Base-by-base conservation (phyloP, 2,888 invertebrate species). In the Lasioglossum zephyrum region DNA sequence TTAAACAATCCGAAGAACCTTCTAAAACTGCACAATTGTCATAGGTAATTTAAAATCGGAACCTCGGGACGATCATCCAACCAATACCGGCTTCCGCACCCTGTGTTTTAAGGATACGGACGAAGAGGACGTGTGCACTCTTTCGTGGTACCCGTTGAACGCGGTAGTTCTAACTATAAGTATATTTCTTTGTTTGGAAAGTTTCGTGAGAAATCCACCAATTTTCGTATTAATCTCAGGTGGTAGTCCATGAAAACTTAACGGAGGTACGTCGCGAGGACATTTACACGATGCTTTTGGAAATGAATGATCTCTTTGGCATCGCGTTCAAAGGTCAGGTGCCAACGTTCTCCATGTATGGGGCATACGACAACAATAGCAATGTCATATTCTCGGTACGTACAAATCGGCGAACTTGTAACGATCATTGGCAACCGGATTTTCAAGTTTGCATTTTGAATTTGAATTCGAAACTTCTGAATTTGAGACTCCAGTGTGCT, bases 241-340 rank as follows among this genome's bases (percentile, higher is more conserved):
- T 97, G 0, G 96, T 97, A 95, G 96, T 96, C 0, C 95, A 96
- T 72, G 96, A 96, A 73, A 96, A 97, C 84, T 93, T 96, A 5
- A 95, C 96, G 0, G 88, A 95, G 4, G 95, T 97, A 89, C 96
- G 97, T 88, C 95, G 95, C 44, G 96, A 97, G 90, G 98, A 98
- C 93, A 97, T 97, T 1, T 96, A 97, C 81, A 97, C 97, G 87
- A 96, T 97, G 0, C 96, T 98, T 63, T 95, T 97, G 22, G 96
- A 97, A 88, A 95, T 98, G 92, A 97, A 98, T 92, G 96, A 96
- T 89, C 94, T 97, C 49, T 98, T 98, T 93, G 98, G 98, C 69
- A 96, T 96, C 92, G 96, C 96, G 66, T 96, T 78, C n/a, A 95
- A 95, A 77, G 95, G 95, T 5, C 96, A 96, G 26, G 97, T 96